A percentile compares a stretch with the other conserved stretches of the same genome.
Conservation (phyloP, 1,140 invertebrate species). For the Drosophila kohkoa region DNA sequence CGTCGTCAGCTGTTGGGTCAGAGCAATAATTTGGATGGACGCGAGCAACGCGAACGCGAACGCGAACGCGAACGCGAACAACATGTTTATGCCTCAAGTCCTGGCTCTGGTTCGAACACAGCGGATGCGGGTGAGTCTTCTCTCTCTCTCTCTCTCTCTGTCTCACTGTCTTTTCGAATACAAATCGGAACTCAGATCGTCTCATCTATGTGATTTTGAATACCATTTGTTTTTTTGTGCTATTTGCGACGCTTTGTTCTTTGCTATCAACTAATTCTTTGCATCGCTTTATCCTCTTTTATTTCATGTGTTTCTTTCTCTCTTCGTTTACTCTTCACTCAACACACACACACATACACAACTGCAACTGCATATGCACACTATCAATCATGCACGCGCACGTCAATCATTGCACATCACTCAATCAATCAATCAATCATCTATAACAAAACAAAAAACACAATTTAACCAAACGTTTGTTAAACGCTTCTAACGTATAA, state of each 20-base stretch:
- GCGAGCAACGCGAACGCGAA: conserved; percentile 40
- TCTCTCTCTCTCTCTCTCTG: neutral
- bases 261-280: conserved; percentile 43
- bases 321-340: conserved; percentile 40
- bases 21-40: conserved; percentile 53
- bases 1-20: conserved; percentile 68
- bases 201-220: neutral
- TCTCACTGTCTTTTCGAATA: too few species aligned
- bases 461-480: neutral
- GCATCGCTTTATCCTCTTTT: conserved; percentile 48
- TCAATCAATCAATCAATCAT: conserved; percentile 6
- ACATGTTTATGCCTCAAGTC: neutral
- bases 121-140: conserved; percentile 61
- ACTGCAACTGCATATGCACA: conserved; percentile 5
- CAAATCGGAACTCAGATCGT: neutral
- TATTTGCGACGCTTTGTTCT: conserved; percentile 24
- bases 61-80: conserved; percentile 11
- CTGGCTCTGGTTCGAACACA: neutral
- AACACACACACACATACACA: conserved; percentile 16
- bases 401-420: conserved; percentile 32
- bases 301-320: conserved; percentile 51
- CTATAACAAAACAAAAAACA: too few species aligned
- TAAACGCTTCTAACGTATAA: too few species aligned
- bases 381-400: conserved; percentile 37
- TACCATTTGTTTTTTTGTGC: conserved; percentile 8